Percentiles rank a stretch among this genome's conserved stretches.
phyloP scores from a whole-genome alignment of 2,888 invertebrate species.

The Hemaris fuciformis region DNA sequence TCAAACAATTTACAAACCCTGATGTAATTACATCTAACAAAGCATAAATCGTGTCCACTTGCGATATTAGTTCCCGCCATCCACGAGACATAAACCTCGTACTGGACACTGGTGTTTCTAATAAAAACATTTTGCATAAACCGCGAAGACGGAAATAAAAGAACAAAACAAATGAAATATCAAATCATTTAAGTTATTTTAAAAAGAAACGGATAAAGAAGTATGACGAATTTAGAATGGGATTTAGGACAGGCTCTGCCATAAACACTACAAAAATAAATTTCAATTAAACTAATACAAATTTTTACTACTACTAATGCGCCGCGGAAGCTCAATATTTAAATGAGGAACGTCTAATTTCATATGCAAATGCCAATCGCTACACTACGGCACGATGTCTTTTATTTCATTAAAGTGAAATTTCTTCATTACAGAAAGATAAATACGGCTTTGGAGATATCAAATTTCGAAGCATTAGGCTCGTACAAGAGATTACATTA shows the following conservation, averaged over 20 bases:
- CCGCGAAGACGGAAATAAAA: too few species aligned
- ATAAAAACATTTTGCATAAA: too few species aligned
- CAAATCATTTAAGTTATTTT: too few species aligned
- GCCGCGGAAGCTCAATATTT: too few species aligned
- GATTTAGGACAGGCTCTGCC: too few species aligned
- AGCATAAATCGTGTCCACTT: constrained; percentile 4
- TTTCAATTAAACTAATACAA: too few species aligned
- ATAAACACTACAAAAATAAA: too few species aligned
- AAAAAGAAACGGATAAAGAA: too few species aligned
- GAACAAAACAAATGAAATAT: too few species aligned
- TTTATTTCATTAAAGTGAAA: neutral
- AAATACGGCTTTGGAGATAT: neutral
- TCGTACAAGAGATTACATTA: neutral
- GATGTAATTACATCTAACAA: constrained; percentile 14
- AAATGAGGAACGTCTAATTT: neutral
- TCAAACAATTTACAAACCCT: neutral
- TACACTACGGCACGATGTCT: neutral
- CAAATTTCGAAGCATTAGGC: neutral
- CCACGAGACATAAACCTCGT: neutral
- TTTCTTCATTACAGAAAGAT: neutral
- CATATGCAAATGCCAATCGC: neutral
- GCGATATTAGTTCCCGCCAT: neutral
- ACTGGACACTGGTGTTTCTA: neutral
- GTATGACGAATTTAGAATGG: too few species aligned
- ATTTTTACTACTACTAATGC: too few species aligned